Evolutionary conservation across 2,888 invertebrate genomes (phyloP).

Genomic region (Ennomos quercinarius): DNA sequence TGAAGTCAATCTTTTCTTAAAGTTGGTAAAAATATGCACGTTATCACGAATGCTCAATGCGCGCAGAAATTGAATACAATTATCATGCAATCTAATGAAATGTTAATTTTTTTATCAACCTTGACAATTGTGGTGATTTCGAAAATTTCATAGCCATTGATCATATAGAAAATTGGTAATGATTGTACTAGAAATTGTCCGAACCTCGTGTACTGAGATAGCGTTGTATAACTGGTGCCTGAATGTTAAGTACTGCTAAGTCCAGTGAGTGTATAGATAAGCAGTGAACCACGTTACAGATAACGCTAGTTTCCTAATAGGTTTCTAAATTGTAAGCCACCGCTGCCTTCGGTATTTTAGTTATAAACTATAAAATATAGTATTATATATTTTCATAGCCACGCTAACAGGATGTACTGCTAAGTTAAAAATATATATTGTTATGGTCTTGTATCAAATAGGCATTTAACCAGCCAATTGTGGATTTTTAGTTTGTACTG

Average conservation of each 20-base stretch:
- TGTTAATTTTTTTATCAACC: no score
- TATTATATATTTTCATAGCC: conserved; percentile 51
- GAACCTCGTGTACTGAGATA: conserved; percentile 20
- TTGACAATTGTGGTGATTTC: no score
- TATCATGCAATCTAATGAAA: not conserved
- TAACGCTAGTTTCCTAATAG: conserved; percentile 36
- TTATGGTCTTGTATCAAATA: conserved; percentile 29
- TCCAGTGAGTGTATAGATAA: conserved; percentile 30
- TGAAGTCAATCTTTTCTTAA: no score
- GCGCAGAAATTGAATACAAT: no score
- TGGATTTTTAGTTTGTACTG: conserved; percentile 17
- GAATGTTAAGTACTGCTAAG: conserved; percentile 38
- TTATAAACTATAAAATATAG: conserved; percentile 41
- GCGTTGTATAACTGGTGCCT: conserved; percentile 48
- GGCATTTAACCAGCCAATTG: conserved; percentile 22
- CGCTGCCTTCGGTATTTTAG: conserved; percentile 47
- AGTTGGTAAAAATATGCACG: no score
- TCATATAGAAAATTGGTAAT: no score
- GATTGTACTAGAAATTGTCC: not conserved
- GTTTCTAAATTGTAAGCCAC: conserved; percentile 29
- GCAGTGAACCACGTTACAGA: conserved; percentile 29
- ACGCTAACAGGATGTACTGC: conserved; percentile 39
- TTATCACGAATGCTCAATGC: no score
- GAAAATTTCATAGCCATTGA: no score
- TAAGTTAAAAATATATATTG: conserved; percentile 31